Evolutionary conservation across 2,888 invertebrate species (phyloP).

Genomic region (Pteria penguin): DNA sequence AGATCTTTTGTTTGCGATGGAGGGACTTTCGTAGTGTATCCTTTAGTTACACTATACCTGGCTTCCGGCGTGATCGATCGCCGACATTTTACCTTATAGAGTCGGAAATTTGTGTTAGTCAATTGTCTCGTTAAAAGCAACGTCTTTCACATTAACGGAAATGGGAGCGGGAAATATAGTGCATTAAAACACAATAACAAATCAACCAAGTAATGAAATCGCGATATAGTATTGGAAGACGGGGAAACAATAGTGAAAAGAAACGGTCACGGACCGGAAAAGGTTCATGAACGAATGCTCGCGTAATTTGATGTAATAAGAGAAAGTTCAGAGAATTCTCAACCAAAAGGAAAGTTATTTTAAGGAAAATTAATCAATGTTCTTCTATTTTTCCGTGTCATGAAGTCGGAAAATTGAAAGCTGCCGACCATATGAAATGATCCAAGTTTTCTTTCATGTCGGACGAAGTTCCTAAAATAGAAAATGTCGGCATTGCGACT

Average conservation of each 20-base stretch:
- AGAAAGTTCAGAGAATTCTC: conserved; percentile 14
- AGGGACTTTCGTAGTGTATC: not conserved
- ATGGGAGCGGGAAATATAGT: conserved; percentile 37
- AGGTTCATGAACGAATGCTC: not conserved
- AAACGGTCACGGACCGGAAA: conserved; percentile 13
- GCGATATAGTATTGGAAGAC: conserved; percentile 17
- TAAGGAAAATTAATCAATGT: conserved; percentile 30
- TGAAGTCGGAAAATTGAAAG: not conserved
- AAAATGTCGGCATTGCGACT: too few relatives aligned
- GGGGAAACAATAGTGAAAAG: conserved; percentile 14
- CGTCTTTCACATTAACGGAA: conserved; percentile 40
- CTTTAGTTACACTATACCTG: not conserved
- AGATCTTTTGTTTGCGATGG: too few relatives aligned
- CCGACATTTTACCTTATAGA: conserved; percentile 32
- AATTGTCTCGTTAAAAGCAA: conserved; percentile 44
- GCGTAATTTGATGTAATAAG: conserved; percentile 18
- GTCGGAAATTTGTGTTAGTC: conserved; percentile 47
- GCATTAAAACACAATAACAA: conserved; percentile 41
- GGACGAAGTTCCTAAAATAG: not conserved
- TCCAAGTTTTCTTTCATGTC: not conserved
- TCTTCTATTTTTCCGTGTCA: conserved; percentile 21
- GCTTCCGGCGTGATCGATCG: conserved; percentile 20
- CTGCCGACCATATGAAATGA: not conserved
- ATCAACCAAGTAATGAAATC: conserved; percentile 15
- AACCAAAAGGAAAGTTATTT: conserved; percentile 10